A percentile compares a stretch with the other conserved stretches of the same genome.
Conservation (phyloP, 2,113 vertebrate species). For the Pelmatolapia mariae region DNA sequence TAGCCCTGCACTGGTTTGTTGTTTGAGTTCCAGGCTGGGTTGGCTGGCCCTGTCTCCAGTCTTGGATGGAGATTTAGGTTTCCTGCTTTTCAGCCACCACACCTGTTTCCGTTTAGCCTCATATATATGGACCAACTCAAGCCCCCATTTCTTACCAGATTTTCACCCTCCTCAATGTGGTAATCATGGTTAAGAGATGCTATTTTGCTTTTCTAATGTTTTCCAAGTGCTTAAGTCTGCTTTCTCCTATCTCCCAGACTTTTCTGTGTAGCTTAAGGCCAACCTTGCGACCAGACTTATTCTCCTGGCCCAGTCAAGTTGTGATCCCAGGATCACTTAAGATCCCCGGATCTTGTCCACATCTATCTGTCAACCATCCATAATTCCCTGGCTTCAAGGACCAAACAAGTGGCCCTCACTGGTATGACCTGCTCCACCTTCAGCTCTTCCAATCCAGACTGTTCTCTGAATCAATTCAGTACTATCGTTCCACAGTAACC, state of each 20-base stretch:
- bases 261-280: not conserved
- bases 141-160: not conserved
- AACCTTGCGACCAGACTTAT: not conserved
- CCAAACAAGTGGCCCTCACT: not conserved
- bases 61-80: not conserved
- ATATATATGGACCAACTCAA: not conserved
- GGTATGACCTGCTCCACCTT: not conserved
- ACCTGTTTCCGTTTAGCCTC: not conserved
- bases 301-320: not conserved
- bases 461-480: not conserved
- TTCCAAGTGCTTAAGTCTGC: not conserved
- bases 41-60: not conserved
- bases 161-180: not conserved
- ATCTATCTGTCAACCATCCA: not conserved
- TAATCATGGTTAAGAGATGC: not conserved
- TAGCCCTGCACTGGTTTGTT: not conserved
- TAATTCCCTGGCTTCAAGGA: not conserved
- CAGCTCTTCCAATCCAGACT: not conserved
- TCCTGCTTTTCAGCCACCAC: not conserved
- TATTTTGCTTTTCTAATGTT: not conserved
- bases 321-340: not conserved
- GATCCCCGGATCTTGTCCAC: not conserved
- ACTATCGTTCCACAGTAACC: not conserved
- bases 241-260: not conserved
- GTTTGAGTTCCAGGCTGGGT: not conserved